Percentiles rank a stretch among this genome's conserved stretches.
These are phyloP conservation scores for Oncorhynchus mykiss DNA, from an alignment of 2,113 vertebrate genomes.

Conservation along the genomic window DNA sequence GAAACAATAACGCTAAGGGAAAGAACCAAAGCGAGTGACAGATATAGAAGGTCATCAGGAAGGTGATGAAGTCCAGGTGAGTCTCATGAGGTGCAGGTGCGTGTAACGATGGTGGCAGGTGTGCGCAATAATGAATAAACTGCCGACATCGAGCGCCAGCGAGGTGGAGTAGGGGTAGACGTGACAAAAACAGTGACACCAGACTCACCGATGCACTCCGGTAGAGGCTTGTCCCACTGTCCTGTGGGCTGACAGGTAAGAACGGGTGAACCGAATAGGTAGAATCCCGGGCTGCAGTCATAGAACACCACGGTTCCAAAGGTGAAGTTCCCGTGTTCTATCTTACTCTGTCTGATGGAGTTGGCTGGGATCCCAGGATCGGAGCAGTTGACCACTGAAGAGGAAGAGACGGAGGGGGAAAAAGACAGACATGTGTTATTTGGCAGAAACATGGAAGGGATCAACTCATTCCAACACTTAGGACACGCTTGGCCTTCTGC, in stretches of 20 bases:
- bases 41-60: no score
- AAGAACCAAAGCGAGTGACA: no score
- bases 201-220: constrained; percentile 93
- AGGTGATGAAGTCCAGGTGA: no score
- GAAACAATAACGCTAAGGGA: no score
- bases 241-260: constrained; percentile 92
- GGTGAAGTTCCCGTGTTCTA: constrained; percentile 96
- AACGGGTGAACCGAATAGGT: constrained; percentile 93
- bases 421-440: constrained; percentile 74
- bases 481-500: not conserved
- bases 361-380: constrained; percentile 95
- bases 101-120: no score
- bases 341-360: constrained; percentile 97
- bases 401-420: not conserved
- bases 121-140: no score
- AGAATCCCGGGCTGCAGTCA: constrained; percentile 94
- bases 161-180: no score
- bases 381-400: constrained; percentile 92
- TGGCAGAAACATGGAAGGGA: constrained; percentile 63
- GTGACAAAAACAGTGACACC: not conserved
- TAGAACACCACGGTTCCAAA: constrained; percentile 97
- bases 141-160: no score
- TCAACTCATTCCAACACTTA: constrained; percentile 41
- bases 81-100: no score
- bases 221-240: constrained; percentile 95